A percentile compares a stretch with the other conserved stretches of the same genome.
Conservation (phyloP, 2,113 vertebrate genomes). For the Zeus faber region DNA sequence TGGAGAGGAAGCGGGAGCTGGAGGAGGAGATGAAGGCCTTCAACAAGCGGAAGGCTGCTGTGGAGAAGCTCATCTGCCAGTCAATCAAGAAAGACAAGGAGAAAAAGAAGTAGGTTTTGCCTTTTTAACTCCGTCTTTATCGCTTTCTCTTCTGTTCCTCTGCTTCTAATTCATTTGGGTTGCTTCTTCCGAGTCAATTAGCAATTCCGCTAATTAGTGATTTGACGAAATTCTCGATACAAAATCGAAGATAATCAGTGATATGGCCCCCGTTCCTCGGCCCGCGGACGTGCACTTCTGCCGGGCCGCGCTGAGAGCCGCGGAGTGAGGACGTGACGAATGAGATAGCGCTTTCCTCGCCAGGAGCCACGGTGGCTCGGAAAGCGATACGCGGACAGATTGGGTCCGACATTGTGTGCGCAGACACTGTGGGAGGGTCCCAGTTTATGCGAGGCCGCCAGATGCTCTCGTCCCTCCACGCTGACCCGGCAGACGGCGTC, state of each 20-base stretch:
- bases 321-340: constrained; percentile 36
- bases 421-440: constrained; percentile 50
- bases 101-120: constrained; percentile 97
- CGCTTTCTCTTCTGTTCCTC: too few relatives aligned
- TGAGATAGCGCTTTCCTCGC: constrained; percentile 42
- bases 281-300: too few relatives aligned
- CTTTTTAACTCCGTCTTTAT: too few relatives aligned
- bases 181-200: too few relatives aligned
- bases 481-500: constrained; percentile 59
- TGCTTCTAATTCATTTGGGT: too few relatives aligned
- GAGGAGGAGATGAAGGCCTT: constrained; percentile 91
- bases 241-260: too few relatives aligned
- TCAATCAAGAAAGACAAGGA: constrained; percentile 93
- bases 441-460: constrained; percentile 48
- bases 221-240: too few relatives aligned
- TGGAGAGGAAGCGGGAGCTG: constrained; percentile 86
- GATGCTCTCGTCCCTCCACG: constrained; percentile 52
- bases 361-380: constrained; percentile 48
- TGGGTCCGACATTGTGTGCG: constrained; percentile 51
- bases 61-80: constrained; percentile 89
- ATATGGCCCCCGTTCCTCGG: too few relatives aligned
- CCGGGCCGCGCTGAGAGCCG: too few relatives aligned
- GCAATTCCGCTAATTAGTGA: too few relatives aligned
- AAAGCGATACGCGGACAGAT: constrained; percentile 54
- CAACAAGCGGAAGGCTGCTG: constrained; percentile 84